phyloP scores from a whole-genome alignment of 2,113 vertebrate species.

The Phaethornis superciliosus region DNA sequence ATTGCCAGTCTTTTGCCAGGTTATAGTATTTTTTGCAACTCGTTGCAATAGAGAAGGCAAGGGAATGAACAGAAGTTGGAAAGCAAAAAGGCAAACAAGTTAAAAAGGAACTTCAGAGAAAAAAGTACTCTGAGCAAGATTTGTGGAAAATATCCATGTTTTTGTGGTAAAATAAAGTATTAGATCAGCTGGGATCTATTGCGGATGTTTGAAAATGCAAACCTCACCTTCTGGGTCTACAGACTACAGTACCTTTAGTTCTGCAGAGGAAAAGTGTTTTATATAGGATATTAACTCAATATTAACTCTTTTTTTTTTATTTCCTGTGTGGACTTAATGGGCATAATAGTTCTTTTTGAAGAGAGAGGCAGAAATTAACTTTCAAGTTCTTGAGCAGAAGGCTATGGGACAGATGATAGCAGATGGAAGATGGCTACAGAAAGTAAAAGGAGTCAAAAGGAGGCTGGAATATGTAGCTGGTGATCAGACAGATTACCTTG shows the following conservation, averaged over 20 bases:
- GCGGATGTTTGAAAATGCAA: background rate
- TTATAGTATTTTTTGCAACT: background rate
- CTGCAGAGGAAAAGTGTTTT: background rate
- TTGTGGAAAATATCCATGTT: constrained; percentile 59
- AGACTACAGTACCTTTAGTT: background rate
- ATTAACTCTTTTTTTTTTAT: background rate
- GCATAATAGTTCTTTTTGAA: background rate
- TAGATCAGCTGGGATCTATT: constrained; percentile 9
- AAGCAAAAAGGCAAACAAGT: constrained; percentile 5
- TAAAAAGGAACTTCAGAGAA: constrained; percentile 44
- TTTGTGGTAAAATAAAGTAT: constrained; percentile 24
- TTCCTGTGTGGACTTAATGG: background rate
- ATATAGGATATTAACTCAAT: background rate
- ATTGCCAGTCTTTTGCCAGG: background rate
- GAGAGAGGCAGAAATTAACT: background rate
- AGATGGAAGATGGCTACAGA: background rate
- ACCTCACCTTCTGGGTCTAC: background rate
- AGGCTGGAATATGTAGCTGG: background rate
- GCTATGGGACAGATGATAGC: background rate
- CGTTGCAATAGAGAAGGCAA: background rate
- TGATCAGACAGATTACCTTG: background rate
- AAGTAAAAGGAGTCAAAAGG: background rate
- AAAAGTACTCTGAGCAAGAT: constrained; percentile 27
- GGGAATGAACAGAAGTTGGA: constrained; percentile 1
- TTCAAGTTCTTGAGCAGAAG: background rate